Evolutionary conservation across 30 jellyfish, hydroid and myxozoan genomes (phyloP).

Genomic region (Euphysa ruthae): DNA sequence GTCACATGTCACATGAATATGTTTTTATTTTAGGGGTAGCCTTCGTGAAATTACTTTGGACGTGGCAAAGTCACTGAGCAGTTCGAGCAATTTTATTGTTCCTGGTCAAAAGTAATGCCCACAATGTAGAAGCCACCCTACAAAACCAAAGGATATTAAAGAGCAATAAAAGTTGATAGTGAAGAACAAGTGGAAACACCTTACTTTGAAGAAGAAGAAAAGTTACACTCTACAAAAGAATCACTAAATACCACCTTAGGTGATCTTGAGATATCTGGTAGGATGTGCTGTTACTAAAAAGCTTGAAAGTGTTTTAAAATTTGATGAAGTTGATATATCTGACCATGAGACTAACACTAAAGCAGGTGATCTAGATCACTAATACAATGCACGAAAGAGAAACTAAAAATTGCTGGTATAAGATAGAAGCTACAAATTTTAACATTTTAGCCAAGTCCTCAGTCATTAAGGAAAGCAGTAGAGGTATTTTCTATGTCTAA

Average conservation of each 20-base stretch:
- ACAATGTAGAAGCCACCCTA: no score
- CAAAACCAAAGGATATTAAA: no score
- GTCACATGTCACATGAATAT: no score
- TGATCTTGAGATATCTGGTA: constrained; percentile 29
- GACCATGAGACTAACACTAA: no score
- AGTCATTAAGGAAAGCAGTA: not conserved
- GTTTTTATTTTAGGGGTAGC: no score
- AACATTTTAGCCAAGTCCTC: not conserved
- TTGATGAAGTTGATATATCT: constrained; percentile 29
- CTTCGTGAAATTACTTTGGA: no score
- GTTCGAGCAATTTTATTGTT: no score
- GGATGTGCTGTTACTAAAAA: not conserved
- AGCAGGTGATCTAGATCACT: not conserved
- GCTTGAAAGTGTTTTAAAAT: constrained; percentile 39
- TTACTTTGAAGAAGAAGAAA: no score
- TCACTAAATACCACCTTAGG: constrained; percentile 7
- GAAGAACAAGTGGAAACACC: no score
- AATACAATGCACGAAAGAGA: not conserved
- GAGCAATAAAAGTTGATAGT: no score
- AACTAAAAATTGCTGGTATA: not conserved
- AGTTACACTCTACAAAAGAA: not conserved
- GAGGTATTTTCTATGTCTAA: not conserved
- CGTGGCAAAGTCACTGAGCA: no score
- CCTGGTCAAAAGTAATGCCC: no score
- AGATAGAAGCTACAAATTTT: not conserved